These are phyloP conservation scores for Lamprologus speciosus DNA, from an alignment of 2,113 vertebrate genomes.

Conservation along the genomic window DNA sequence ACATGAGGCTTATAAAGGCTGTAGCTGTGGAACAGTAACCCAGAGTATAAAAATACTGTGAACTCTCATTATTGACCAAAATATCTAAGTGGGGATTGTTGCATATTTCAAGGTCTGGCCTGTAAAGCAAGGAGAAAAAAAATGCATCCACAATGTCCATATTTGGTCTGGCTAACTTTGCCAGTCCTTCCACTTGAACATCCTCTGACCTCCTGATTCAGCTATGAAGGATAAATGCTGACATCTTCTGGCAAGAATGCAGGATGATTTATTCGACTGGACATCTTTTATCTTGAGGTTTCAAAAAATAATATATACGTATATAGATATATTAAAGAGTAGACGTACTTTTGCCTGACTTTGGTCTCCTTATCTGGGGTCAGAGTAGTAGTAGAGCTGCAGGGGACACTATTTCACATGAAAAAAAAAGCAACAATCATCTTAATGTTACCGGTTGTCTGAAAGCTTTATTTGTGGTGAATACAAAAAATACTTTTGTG, in stretches of 20 bases:
- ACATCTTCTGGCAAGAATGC: slow-evolving; percentile 69
- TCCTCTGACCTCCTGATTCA: neutral
- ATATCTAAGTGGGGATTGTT: slow-evolving; percentile 21
- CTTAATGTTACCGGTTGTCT: slow-evolving; percentile 43
- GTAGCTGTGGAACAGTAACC: neutral
- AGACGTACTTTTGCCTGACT: neutral
- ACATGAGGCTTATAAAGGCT: neutral
- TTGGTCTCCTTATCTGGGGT: neutral
- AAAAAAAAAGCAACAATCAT: neutral
- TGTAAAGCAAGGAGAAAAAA: slow-evolving; percentile 9
- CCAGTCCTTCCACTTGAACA: slow-evolving; percentile 21
- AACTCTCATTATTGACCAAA: neutral
- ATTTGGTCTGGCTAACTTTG: slow-evolving; percentile 60
- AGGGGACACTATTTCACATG: neutral
- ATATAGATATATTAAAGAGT: neutral
- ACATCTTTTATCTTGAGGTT: neutral
- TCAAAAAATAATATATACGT: neutral
- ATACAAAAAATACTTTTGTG: slow-evolving; percentile 85
- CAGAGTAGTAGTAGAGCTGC: neutral
- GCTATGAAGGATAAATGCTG: slow-evolving; percentile 35
- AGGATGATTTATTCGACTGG: neutral
- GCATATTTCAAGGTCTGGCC: slow-evolving; percentile 39
- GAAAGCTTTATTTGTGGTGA: slow-evolving; percentile 74
- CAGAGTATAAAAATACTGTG: neutral
- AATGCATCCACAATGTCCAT: slow-evolving; percentile 60